A percentile compares a stretch with the other conserved stretches of the same genome.
Conservation (phyloP, 2,888 invertebrate species). For the Cepaea hortensis region DNA sequence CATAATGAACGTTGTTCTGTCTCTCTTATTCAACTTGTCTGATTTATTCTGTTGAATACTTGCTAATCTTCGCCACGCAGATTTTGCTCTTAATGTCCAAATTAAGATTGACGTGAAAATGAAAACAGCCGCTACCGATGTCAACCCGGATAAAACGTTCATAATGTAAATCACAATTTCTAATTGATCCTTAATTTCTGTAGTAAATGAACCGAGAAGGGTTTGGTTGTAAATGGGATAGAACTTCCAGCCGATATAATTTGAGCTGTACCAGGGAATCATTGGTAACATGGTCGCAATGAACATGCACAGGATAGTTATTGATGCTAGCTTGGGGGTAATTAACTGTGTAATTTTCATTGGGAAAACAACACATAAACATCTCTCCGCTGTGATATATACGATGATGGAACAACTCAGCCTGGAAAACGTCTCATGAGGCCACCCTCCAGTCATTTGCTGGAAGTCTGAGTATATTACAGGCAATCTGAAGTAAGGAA, state of each 20-base stretch:
- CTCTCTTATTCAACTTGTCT: not conserved
- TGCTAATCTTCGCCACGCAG: not conserved
- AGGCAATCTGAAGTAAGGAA: not conserved
- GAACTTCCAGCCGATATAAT: not conserved
- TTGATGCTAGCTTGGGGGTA: not conserved
- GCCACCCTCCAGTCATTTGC: not conserved
- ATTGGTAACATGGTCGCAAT: not conserved
- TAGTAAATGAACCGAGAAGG: not conserved
- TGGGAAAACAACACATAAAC: not conserved
- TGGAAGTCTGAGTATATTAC: not conserved
- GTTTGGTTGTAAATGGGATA: not conserved
- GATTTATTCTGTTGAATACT: not conserved
- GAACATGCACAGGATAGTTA: not conserved
- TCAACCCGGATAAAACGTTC: not conserved
- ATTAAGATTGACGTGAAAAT: not conserved
- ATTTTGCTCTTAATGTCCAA: not conserved
- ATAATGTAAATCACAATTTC: not conserved
- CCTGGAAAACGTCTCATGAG: not conserved
- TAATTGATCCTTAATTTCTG: no score
- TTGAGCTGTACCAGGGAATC: not conserved
- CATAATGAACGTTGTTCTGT: not conserved
- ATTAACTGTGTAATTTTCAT: not conserved
- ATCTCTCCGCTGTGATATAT: not conserved
- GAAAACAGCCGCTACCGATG: not conserved
- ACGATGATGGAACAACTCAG: not conserved